These are phyloP conservation scores for Drosophila quinaria DNA, from an alignment of 2,888 invertebrate species.

Conservation along the genomic window DNA sequence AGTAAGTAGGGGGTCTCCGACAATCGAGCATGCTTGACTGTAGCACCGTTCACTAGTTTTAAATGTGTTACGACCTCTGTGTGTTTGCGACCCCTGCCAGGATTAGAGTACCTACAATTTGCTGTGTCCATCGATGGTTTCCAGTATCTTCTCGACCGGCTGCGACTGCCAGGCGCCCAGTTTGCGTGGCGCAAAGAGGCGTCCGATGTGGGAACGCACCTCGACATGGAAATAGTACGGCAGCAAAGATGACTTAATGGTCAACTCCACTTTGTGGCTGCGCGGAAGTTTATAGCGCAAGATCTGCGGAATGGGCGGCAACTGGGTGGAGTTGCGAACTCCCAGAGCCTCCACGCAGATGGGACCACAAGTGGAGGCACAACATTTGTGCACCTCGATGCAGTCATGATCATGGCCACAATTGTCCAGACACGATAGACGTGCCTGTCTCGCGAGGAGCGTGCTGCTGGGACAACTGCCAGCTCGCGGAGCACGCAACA, in stretches of 20 bases:
- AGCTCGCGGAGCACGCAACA: slow-evolving; percentile 75
- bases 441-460: slow-evolving; percentile 57
- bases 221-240: slow-evolving; percentile 86
- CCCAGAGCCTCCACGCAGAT: slow-evolving; percentile 89
- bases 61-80: too few relatives aligned
- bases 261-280: slow-evolving; percentile 88
- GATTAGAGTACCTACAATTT: slow-evolving; percentile 57
- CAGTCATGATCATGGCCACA: slow-evolving; percentile 88
- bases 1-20: too few relatives aligned
- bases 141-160: slow-evolving; percentile 81
- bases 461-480: slow-evolving; percentile 80
- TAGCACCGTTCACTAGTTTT: too few relatives aligned
- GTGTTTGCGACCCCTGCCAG: neutral
- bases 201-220: slow-evolving; percentile 90
- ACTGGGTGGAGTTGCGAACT: slow-evolving; percentile 85
- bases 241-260: slow-evolving; percentile 80
- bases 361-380: slow-evolving; percentile 89
- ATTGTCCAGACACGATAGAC: slow-evolving; percentile 81
- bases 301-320: slow-evolving; percentile 89
- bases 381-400: slow-evolving; percentile 90
- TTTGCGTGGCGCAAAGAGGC: slow-evolving; percentile 88
- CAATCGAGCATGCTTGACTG: too few relatives aligned
- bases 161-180: slow-evolving; percentile 88
- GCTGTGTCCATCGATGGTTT: slow-evolving; percentile 71
- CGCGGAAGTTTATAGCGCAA: slow-evolving; percentile 86